Conservation (phyloP, 1,140 invertebrate genomes). For the Branchinecta lindahli region DNA sequence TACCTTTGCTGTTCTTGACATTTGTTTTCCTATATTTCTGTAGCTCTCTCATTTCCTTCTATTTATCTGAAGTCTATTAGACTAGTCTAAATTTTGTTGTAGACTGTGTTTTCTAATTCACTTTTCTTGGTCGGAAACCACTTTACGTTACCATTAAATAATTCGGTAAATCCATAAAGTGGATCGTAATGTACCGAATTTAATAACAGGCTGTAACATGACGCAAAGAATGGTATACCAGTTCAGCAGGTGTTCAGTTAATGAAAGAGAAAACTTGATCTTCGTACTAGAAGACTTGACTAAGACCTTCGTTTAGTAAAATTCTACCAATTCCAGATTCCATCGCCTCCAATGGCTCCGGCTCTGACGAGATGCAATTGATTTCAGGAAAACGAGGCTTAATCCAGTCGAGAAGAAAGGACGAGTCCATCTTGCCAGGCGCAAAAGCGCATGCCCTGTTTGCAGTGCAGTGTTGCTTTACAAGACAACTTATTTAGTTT, state of each 20-base stretch:
- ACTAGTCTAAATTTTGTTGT: too few relatives aligned
- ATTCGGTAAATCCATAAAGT: too few relatives aligned
- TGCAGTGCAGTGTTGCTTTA: conserved; percentile 7
- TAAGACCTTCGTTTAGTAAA: neutral
- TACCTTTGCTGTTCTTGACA: too few relatives aligned
- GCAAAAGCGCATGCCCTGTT: neutral
- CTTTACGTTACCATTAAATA: too few relatives aligned
- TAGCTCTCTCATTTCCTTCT: too few relatives aligned
- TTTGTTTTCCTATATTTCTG: too few relatives aligned
- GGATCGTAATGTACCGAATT: too few relatives aligned
- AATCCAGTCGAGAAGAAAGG: neutral
- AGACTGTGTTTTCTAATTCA: too few relatives aligned
- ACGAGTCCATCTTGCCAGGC: neutral
- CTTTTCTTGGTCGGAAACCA: too few relatives aligned
- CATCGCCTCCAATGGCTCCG: neutral
- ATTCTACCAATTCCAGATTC: conserved; percentile 6
- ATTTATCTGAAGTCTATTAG: too few relatives aligned
- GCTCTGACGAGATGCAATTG: neutral
- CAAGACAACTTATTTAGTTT: neutral
- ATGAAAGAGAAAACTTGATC: neutral
- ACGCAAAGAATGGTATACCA: too few relatives aligned
- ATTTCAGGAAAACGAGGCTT: neutral
- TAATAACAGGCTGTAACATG: too few relatives aligned
- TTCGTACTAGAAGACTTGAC: neutral
- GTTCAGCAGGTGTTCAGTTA: neutral